These are phyloP conservation scores for Phrynocephalus forsythii DNA, from an alignment of 2,797 vertebrate genomes.

Conservation along the genomic window DNA sequence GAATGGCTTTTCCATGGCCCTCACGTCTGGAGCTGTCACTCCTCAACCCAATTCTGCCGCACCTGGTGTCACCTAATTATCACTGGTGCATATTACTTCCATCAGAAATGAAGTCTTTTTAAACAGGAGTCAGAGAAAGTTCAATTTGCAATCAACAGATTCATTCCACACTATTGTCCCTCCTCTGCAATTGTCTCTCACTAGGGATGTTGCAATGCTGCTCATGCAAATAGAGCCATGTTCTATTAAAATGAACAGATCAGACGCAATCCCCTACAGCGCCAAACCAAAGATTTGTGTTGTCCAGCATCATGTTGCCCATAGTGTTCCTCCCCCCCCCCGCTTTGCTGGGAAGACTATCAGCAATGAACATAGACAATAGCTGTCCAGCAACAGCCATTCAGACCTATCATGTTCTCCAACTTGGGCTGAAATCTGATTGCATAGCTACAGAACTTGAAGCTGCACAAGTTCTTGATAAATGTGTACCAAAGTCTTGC, in stretches of 20 bases:
- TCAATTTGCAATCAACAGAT: slow-evolving; percentile 24
- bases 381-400: neutral
- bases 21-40: neutral
- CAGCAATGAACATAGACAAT: neutral
- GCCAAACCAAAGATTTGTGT: neutral
- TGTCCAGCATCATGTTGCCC: neutral
- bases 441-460: too few species aligned
- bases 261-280: neutral
- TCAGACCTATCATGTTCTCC: neutral
- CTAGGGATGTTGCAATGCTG: neutral
- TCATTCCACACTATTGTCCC: neutral
- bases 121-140: neutral
- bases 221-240: neutral
- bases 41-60: neutral
- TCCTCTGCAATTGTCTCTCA: slow-evolving; percentile 7
- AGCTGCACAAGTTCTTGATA: too few species aligned
- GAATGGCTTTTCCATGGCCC: neutral
- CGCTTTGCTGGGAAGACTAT: neutral
- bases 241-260: slow-evolving; percentile 4
- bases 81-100: neutral
- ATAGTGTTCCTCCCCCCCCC: too few species aligned
- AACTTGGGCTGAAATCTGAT: neutral
- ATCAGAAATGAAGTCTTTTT: slow-evolving; percentile 9
- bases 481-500: too few species aligned
- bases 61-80: neutral